A percentile compares a stretch with the other conserved stretches of the same genome.
Conservation (phyloP, 92 coral and sea anemone genomes). For the Bergia puertoricense region DNA sequence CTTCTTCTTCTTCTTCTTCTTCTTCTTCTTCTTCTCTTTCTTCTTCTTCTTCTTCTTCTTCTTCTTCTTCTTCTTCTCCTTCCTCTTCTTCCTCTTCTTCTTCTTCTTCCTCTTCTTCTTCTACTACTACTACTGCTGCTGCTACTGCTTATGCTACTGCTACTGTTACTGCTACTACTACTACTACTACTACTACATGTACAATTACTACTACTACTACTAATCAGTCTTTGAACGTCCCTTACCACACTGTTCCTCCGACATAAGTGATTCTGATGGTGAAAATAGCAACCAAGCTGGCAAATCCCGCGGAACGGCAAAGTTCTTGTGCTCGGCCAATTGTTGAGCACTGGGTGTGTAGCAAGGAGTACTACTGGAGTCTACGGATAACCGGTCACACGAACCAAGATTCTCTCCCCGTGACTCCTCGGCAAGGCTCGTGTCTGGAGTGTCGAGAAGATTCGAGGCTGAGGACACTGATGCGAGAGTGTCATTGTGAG, state of each 20-base stretch:
- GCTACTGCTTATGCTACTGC: too few species aligned
- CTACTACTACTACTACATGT: too few species aligned
- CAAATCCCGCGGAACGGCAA: neutral
- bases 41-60: too few species aligned
- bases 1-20: too few species aligned
- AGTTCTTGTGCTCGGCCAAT: neutral
- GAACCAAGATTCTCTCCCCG: conserved; percentile 1
- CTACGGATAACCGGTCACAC: conserved; percentile 11
- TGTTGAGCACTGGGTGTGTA: neutral
- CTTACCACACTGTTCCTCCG: conserved; percentile 29
- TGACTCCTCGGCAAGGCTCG: neutral
- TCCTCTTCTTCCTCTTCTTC: too few species aligned
- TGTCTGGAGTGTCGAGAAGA: conserved; percentile 26
- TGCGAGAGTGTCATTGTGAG: conserved; percentile 19
- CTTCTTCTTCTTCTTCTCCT: too few species aligned
- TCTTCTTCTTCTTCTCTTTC: too few species aligned
- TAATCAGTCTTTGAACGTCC: neutral
- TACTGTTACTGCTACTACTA: too few species aligned
- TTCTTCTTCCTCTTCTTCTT: too few species aligned
- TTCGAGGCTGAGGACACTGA: conserved; percentile 22
- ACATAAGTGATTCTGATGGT: conserved; percentile 22
- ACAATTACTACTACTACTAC: neutral
- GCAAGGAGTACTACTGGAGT: neutral
- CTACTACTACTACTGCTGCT: too few species aligned
- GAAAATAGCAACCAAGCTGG: conserved; percentile 22